Base-by-base conservation (phyloP, 2,113 vertebrate species). In the Amphilophus citrinellus region DNA sequence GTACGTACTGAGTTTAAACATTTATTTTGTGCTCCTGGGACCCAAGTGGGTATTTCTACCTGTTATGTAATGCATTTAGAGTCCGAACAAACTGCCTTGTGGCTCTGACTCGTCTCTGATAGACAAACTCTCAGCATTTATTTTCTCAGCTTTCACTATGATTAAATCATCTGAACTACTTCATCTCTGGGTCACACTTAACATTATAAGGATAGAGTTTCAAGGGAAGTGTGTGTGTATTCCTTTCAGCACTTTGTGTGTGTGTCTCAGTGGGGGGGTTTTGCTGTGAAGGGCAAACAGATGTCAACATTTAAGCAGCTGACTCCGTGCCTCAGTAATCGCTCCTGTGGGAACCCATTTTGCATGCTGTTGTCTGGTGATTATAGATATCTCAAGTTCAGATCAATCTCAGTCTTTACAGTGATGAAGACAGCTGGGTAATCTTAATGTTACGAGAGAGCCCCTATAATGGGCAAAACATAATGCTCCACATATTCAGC, bases 291-390 rank as follows among this genome's bases (percentile, higher is more conserved):
- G 77, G 77, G 60, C 4, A 22, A 90, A 75, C 92, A 92, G 80
- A 91, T 90, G 91, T 86, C 44, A 88, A 63, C 2, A 8, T 75
- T 56, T 37, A 61, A 90, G 82, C 88, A 90, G 87, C 88, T 89
- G 91, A 88, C 15, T 78, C 13, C 1, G 18, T 82, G 59, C 68
- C 63, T 59, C 56, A 7, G 44, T 8, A 7, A 47, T 68, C 14
- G 10, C 62, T 62, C 83, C 77, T n/a, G 20, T 44, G 66, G 81
- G 86, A 80, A 71, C 10, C 68, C 17, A 11, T 37, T 56, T 76
- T 66, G 61, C 24, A 47, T 30, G 60, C 65, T 89, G 86, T 82
- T 79, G 66, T 82, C 61, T 61, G 59, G 39, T 66, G 80, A 87
- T 91, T 88, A 77, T 76, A 88, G 86, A 88, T 92, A 89, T 86